phyloP scores from a whole-genome alignment of 2,113 vertebrate species.

The Macrotis lagotis region DNA sequence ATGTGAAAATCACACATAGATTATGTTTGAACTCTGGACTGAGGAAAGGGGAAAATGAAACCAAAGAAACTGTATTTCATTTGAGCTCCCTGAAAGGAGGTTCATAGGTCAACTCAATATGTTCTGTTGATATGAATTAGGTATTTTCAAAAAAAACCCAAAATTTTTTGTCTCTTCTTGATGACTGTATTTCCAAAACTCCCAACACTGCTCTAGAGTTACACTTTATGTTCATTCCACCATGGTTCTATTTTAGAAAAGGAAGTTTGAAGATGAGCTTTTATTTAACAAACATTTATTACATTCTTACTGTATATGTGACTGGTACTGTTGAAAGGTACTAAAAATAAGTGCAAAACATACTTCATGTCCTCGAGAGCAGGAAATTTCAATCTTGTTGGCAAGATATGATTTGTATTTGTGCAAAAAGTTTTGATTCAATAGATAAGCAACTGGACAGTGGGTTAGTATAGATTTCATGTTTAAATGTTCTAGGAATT shows the following conservation, averaged over 20 bases:
- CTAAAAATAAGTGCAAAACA: neutral
- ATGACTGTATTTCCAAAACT: neutral
- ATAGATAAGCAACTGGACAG: neutral
- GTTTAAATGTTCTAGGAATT: neutral
- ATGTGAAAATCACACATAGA: neutral
- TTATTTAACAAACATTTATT: neutral
- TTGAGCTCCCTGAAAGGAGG: neutral
- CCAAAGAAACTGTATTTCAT: neutral
- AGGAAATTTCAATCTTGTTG: neutral
- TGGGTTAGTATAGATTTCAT: neutral
- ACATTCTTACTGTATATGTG: neutral
- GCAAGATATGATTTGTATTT: neutral
- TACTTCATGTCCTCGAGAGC: neutral
- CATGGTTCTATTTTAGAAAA: neutral
- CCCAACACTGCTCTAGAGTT: neutral
- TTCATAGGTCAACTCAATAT: neutral
- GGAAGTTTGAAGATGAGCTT: neutral
- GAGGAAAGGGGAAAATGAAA: neutral
- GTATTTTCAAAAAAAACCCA: neutral
- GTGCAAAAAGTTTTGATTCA: neutral
- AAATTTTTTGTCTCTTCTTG: neutral
- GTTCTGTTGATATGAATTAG: neutral
- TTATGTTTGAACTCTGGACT: neutral
- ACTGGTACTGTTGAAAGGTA: neutral
- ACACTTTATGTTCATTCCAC: neutral